Base-by-base conservation (phyloP, 1,140 invertebrate species). In the Platorchestia sp. region DNA sequence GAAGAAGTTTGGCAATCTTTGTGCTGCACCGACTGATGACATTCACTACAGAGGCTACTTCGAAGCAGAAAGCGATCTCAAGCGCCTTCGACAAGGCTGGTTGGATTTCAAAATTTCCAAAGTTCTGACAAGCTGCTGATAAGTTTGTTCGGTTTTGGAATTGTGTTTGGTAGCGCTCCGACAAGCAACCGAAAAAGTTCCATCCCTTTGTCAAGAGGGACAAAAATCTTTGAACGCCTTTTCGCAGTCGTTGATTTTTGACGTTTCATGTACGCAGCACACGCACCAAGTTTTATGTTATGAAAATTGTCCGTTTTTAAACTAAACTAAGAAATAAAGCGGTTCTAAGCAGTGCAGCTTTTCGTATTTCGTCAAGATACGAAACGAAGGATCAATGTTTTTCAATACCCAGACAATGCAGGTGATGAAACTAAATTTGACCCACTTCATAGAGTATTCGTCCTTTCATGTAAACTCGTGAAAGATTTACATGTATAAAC, bases 71-170 rank as follows among this genome's bases (percentile, higher is more conserved):
- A 93, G 91, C 91, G 91, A 93, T 45, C 91, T 93, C 43, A 93
- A 47, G 45, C 43, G 91, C 45, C 45, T 47, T 47, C 91, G 91
- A 89, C 41, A 93, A 93, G 91, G 19, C 91, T 45, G 91, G 43
- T 93, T 93, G 91, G 91, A 93, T 93, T 93, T 93, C 91, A 93
- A 47, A 93, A 93, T 93, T 93, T 93, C 91, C 91, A 45, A 93
- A 93, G 91, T 93, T 93, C 45, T 93, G 91, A 93, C 91, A 93
- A 93, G 91, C 91, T 93, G 44, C 91, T 93, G 91, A 93, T 93
- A 93, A 93, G 91, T 93, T 93, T 93, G 91, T 93, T 93, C 91
- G 91, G 91, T 93, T 93, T 47, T 93, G 91, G 91, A 47, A 93
- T 93, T 93, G 91, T 93, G 91, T 93, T 93, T 93, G 91, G 91